A percentile compares a stretch with the other conserved stretches of the same genome.
These are phyloP conservation scores for Belonocnema kinseyi DNA, from an alignment of 1,140 invertebrate species.

Conservation along the genomic window DNA sequence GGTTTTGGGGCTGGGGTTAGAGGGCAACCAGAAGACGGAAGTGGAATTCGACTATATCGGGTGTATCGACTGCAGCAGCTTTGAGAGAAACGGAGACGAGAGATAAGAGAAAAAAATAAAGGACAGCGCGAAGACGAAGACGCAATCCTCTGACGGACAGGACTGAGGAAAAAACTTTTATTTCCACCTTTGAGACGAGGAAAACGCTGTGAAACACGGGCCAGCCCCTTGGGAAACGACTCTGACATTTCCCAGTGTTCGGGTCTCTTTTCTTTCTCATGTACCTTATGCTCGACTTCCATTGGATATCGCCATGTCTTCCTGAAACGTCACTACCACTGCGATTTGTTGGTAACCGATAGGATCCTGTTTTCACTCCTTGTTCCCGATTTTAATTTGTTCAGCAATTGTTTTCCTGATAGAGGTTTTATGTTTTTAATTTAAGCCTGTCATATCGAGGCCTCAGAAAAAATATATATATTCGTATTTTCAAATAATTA, in stretches of 20 bases:
- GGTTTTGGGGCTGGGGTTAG: slow-evolving; percentile 23
- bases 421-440: too few relatives aligned
- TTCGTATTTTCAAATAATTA: too few relatives aligned
- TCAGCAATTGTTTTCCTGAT: too few relatives aligned
- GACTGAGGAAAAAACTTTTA: slow-evolving; percentile 31
- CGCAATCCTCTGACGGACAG: slow-evolving; percentile 7
- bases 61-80: slow-evolving; percentile 31
- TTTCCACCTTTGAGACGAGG: background rate
- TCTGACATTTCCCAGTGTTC: background rate
- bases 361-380: too few relatives aligned
- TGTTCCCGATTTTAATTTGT: too few relatives aligned
- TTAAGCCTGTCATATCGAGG: too few relatives aligned
- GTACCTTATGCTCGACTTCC: background rate
- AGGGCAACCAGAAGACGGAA: slow-evolving; percentile 8
- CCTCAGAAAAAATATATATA: too few relatives aligned
- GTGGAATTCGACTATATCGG: slow-evolving; percentile 30
- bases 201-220: slow-evolving; percentile 13
- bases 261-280: background rate
- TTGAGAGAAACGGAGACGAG: background rate
- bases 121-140: slow-evolving; percentile 14
- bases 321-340: background rate
- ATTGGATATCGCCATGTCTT: background rate
- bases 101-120: slow-evolving; percentile 3
- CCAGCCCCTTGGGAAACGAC: slow-evolving; percentile 8
- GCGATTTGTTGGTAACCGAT: background rate